These are phyloP conservation scores for Narcine bancroftii DNA, from an alignment of 2,113 vertebrate species.

Conservation along the genomic window DNA sequence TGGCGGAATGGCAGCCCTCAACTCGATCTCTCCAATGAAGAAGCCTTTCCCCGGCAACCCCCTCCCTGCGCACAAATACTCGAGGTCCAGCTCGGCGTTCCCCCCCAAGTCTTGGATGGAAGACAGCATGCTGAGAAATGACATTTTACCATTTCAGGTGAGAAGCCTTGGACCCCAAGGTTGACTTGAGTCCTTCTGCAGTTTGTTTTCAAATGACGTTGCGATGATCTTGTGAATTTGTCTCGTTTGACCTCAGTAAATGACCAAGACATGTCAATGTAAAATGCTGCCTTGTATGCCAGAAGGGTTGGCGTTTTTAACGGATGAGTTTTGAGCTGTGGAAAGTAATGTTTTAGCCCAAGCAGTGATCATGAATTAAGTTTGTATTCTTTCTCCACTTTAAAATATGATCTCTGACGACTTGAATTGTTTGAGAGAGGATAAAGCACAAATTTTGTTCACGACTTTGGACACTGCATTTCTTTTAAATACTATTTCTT, in stretches of 20 bases:
- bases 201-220: not conserved
- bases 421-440: no score
- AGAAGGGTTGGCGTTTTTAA: not conserved
- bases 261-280: not conserved
- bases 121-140: slow-evolving; percentile 81
- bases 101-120: slow-evolving; percentile 97
- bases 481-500: not conserved
- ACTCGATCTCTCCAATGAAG: slow-evolving; percentile 94
- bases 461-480: not conserved
- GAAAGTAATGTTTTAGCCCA: not conserved
- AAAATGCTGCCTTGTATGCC: not conserved
- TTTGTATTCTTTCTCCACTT: not conserved
- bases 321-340: not conserved
- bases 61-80: slow-evolving; percentile 87
- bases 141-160: slow-evolving; percentile 97
- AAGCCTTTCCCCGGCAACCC: slow-evolving; percentile 97
- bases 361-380: not conserved
- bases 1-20: slow-evolving; percentile 83
- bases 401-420: not conserved
- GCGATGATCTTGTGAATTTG: not conserved
- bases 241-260: not conserved
- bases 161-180: slow-evolving; percentile 42
- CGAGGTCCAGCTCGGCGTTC: slow-evolving; percentile 84
- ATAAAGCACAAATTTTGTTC: not conserved
- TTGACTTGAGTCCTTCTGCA: not conserved